These are phyloP conservation scores for Heliconius eleuchia DNA, from an alignment of 1,140 invertebrate species.

Conservation along the genomic window DNA sequence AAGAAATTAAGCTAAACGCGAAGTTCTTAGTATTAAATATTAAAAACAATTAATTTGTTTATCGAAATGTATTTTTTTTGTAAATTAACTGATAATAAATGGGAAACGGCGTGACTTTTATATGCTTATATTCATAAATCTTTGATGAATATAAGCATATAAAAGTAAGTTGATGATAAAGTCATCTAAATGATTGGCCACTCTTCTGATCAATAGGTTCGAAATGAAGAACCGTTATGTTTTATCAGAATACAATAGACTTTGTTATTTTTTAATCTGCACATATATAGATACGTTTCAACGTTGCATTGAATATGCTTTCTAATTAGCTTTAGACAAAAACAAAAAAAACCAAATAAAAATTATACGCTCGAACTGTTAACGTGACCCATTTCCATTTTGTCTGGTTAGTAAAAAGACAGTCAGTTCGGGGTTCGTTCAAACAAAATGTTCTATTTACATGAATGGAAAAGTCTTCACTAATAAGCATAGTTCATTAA, in stretches of 20 bases:
- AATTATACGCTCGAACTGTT: background rate
- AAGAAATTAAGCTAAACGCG: background rate
- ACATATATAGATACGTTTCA: background rate
- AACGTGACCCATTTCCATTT: background rate
- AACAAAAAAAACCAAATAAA: constrained; percentile 2
- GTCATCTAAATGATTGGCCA: background rate
- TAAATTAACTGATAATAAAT: too few relatives aligned
- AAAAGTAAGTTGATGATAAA: background rate
- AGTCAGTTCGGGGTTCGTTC: background rate
- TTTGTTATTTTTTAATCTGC: background rate
- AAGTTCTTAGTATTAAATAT: background rate
- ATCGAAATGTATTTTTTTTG: too few relatives aligned
- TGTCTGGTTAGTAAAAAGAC: background rate
- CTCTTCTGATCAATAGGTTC: background rate
- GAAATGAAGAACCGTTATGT: constrained; percentile 8
- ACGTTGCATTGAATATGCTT: background rate
- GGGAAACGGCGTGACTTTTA: too few relatives aligned
- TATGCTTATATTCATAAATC: background rate
- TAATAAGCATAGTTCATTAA: constrained; percentile 12
- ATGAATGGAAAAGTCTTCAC: background rate
- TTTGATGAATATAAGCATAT: background rate
- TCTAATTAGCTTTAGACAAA: constrained; percentile 9
- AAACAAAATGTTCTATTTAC: background rate
- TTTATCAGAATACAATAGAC: constrained; percentile 2
- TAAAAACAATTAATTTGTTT: background rate